These are phyloP conservation scores for Acestrorhynchus altus DNA, from an alignment of 2,797 vertebrate genomes.

Conservation along the genomic window DNA sequence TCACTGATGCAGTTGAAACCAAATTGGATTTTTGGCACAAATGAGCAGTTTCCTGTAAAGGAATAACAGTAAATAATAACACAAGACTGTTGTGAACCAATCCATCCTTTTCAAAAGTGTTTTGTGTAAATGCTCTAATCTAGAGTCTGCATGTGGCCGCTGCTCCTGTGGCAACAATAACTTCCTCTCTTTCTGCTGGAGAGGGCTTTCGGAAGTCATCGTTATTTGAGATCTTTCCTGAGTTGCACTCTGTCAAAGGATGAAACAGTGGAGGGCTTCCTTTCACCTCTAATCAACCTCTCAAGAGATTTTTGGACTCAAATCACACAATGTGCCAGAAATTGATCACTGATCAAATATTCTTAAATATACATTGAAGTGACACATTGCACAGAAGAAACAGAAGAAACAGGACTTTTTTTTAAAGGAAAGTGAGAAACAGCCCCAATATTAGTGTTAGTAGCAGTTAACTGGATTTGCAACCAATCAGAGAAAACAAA, in stretches of 20 bases:
- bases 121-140: not conserved
- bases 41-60: too few relatives aligned
- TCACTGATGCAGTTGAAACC: not conserved
- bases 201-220: conserved; percentile 70
- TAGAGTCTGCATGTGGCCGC: not conserved
- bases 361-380: not conserved
- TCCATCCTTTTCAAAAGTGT: too few relatives aligned
- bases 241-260: conserved; percentile 37
- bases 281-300: not conserved
- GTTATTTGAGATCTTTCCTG: conserved; percentile 63
- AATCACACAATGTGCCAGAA: not conserved
- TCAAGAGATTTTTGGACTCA: not conserved
- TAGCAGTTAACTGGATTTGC: too few relatives aligned
- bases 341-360: not conserved
- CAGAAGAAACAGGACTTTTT: not conserved
- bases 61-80: too few relatives aligned
- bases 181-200: conserved; percentile 60
- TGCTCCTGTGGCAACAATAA: conserved; percentile 30
- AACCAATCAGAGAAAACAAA: too few relatives aligned
- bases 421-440: too few relatives aligned
- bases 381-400: not conserved
- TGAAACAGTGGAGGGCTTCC: conserved; percentile 9
- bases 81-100: too few relatives aligned
- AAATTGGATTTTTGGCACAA: too few relatives aligned
- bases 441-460: too few relatives aligned